Evolutionary conservation across 2,113 vertebrate genomes (phyloP), one percentile per base, ranked within the genome.

Genomic region (Brachyistius frenatus): DNA sequence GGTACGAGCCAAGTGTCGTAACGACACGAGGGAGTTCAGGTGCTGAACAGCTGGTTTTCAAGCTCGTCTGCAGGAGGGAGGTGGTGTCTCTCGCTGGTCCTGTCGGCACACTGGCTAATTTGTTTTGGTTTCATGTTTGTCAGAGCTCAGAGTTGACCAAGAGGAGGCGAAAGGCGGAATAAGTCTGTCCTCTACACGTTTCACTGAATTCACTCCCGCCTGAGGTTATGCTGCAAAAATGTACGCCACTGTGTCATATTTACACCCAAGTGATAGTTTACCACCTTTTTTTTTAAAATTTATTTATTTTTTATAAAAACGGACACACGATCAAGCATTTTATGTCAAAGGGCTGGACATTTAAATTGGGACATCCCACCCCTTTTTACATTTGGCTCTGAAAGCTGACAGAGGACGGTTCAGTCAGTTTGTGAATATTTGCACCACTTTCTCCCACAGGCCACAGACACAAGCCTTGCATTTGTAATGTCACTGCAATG

Each of bases 1-100:
- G 89, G 92, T 92, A 32, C 9, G 32, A 76, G 32, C 11, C 32
- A 31, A 37, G 37, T 64, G 60, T 56, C 33, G 1, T 5, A n/a
- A 81, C 64, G 0, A 54, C 56, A 5, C 1, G 50, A 62, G 61
- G 13, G 44, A 8, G 47, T 35, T 23, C 3, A 5, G 5, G 7
- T 4, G 2, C 14, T 3, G 41, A 83, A 36, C 62, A 85, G 76
- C 80, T 84, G 86, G 11, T 31, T 54, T 2, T 5, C 36, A 16
- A 0, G 2, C 23, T 44, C 16, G 44, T 5, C 8, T 3, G 49
- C 15, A 0, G 0, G 37, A 50, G 13, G 2, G 23, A 23, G 7
- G 5, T 8, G 30, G 30, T 50, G 41, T 5, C 2, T 10, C 5
- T 36, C 3, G 32, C 44, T 35, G 31, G 2, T n/a, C 3, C 16